Base-by-base conservation (phyloP, 2,113 vertebrate species). In the Puffinus mauretanicus region DNA sequence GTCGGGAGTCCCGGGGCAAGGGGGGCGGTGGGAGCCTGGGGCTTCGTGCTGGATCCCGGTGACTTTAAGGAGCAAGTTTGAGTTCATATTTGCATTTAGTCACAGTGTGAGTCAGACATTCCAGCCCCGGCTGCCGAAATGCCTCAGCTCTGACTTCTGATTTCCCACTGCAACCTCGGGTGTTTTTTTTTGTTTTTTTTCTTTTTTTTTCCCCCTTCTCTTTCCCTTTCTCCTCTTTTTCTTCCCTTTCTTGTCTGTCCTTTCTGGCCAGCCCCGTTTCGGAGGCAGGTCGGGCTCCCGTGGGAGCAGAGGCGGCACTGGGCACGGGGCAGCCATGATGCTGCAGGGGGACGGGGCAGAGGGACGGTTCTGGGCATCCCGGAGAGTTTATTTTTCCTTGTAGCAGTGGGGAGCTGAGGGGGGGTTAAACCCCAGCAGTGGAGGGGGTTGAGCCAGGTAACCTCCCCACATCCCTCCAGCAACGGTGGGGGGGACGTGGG, bases 51-150 rank as follows among this genome's bases (percentile, higher is more conserved):
- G 80, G 27, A 55, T 96, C 78, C 57, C 0, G 11, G 58, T 15
- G 20, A 69, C 72, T 90, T 55, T 70, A 57, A 66, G 87, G 77
- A 90, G 72, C 91, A 46, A 77, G 77, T 77, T 86, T 29, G 92
- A 94, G 95, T 78, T 96, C 95, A 93, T 82, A 96, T 95, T 96
- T 96, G 96, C 96, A 95, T 96, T 98, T 96, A 97, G 96, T 97
- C 96, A 97, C 97, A 96, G 96, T 89, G 93, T 97, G 96, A 97
- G 94, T 97, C 96, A 97, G 96, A 97, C 96, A 94, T 98, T 97
- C 97, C 96, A 98, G 88, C 93, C 92, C 76, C 57, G 86, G 97
- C 94, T 97, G 97, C 97, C 54, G 90, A 96, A 92, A 98, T 95
- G 86, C 96, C 96, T 96, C 97, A 93, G 95, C 76, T 93, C 96